A percentile compares a stretch with the other conserved stretches of the same genome.
phyloP scores from a whole-genome alignment of 2,113 vertebrate genomes.

The Panthera leo region DNA sequence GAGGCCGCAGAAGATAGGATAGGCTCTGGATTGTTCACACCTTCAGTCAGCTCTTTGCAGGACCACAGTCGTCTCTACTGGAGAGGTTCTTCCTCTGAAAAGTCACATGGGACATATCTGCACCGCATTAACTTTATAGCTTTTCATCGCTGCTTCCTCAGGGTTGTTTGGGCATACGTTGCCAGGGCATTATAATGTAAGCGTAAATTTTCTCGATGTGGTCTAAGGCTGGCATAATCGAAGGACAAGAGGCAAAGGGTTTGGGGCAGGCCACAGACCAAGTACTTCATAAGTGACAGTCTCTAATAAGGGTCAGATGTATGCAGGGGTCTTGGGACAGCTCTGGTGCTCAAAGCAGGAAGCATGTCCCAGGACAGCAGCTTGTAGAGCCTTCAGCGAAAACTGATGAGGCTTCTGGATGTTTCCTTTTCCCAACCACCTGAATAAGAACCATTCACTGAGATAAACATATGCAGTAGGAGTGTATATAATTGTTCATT shows the following conservation, averaged over 20 bases:
- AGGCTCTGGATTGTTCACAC: not conserved
- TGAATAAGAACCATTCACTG: not conserved
- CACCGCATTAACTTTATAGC: not conserved
- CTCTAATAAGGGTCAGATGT: not conserved
- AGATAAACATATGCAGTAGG: not conserved
- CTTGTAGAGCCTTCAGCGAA: not conserved
- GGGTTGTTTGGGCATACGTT: not conserved
- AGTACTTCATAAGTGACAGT: not conserved
- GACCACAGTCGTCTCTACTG: not conserved
- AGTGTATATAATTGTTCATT: not conserved
- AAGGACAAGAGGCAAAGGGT: constrained; percentile 2
- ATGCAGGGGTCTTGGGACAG: not conserved
- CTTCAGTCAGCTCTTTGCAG: not conserved
- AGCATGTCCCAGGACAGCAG: not conserved
- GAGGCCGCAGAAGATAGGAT: not conserved
- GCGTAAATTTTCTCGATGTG: not conserved
- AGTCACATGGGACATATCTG: not conserved
- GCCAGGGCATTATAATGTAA: not conserved
- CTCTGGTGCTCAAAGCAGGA: not conserved
- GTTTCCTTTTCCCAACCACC: not conserved
- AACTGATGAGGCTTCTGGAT: not conserved
- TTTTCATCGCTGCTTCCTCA: constrained; percentile 26
- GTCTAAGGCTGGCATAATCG: not conserved
- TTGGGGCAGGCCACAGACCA: not conserved
- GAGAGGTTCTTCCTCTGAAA: not conserved